Evolutionary conservation across 2,113 vertebrate species (phyloP).

Genomic region (Notothenia rossii): DNA sequence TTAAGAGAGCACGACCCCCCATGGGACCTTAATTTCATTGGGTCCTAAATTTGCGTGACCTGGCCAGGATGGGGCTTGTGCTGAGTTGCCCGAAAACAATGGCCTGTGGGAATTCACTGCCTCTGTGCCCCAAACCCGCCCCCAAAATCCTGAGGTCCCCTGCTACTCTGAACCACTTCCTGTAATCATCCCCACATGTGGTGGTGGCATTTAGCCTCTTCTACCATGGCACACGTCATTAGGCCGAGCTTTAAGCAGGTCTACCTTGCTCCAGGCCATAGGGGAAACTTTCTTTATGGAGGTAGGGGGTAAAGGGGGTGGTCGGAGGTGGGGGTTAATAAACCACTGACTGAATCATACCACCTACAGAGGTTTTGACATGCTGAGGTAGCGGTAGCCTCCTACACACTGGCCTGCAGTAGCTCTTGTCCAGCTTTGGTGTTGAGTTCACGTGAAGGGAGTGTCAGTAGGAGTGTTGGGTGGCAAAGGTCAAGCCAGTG

Average conservation of each 20-base stretch:
- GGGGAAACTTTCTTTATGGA: constrained; percentile 73
- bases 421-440: constrained; percentile 56
- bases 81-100: constrained; percentile 76
- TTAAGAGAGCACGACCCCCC: constrained; percentile 68
- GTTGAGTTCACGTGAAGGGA: constrained; percentile 68
- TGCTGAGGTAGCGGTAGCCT: constrained; percentile 71
- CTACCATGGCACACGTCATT: constrained; percentile 83
- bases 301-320: constrained; percentile 58
- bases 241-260: constrained; percentile 78
- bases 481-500: constrained; percentile 77
- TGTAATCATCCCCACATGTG: constrained; percentile 85
- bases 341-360: constrained; percentile 77
- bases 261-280: constrained; percentile 78
- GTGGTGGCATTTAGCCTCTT: constrained; percentile 78
- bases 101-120: constrained; percentile 77
- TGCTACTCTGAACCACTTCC: constrained; percentile 80
- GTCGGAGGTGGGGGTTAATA: constrained; percentile 70
- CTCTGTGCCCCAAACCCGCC: constrained; percentile 53
- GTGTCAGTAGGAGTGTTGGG: constrained; percentile 75
- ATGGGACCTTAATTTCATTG: constrained; percentile 62
- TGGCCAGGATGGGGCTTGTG: constrained; percentile 75
- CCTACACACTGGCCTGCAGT: constrained; percentile 49
- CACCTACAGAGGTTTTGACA: constrained; percentile 82
- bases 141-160: constrained; percentile 70
- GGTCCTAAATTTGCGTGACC: constrained; percentile 80